Conservation (phyloP, 2,113 vertebrate genomes). For the Hiodon alosoides region DNA sequence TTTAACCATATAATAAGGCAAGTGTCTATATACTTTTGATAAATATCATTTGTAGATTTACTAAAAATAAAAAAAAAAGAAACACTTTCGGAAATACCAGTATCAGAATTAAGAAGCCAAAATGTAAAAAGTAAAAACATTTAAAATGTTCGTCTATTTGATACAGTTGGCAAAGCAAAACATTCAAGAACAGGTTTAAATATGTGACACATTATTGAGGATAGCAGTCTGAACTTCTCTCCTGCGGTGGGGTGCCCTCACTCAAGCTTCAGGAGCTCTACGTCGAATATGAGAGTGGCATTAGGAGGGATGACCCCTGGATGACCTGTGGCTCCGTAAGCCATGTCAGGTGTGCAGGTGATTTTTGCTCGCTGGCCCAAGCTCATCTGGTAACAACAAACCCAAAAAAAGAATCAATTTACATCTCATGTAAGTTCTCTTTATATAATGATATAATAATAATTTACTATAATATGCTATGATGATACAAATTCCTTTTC, state of each 20-base stretch:
- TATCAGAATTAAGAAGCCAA: conserved; percentile 54
- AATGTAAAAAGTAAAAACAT: conserved; percentile 27
- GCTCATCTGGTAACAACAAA: conserved; percentile 76
- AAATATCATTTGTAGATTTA: conserved; percentile 32
- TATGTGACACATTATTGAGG: conserved; percentile 10
- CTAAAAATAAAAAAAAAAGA: conserved; percentile 39
- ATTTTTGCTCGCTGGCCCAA: conserved; percentile 94
- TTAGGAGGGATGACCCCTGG: conserved; percentile 96
- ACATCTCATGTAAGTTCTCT: background rate
- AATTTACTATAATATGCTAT: background rate
- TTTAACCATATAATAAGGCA: conserved; percentile 80
- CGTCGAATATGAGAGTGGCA: conserved; percentile 94
- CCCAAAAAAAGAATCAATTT: background rate
- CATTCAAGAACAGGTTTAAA: conserved; percentile 47
- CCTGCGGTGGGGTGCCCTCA: conserved; percentile 50
- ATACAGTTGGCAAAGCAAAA: conserved; percentile 52
- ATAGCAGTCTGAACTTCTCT: conserved; percentile 34
- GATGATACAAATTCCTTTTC: no score
- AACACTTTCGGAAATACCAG: conserved; percentile 38
- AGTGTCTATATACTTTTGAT: conserved; percentile 58
- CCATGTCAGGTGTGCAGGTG: conserved; percentile 95
- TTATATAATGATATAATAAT: background rate
- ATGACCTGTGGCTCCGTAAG: conserved; percentile 89
- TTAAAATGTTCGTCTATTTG: conserved; percentile 38
- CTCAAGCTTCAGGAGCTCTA: conserved; percentile 95